Base-by-base conservation (phyloP, 1,140 invertebrate species). In the Drosophila subpulchrella region DNA sequence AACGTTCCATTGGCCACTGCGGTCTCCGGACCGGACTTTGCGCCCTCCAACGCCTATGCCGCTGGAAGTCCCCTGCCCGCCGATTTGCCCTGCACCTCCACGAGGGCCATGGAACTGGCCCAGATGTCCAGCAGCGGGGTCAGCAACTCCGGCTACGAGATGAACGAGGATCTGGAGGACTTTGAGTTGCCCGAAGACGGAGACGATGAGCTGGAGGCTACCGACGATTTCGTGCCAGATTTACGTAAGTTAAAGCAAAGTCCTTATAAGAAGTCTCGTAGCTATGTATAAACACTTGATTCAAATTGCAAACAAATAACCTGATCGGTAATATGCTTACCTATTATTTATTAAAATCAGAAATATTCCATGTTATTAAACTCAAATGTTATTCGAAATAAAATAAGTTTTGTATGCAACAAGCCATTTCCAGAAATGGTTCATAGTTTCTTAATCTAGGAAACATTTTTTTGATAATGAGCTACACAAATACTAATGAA, bases 11-110 rank as follows among this genome's bases (percentile, higher is more conserved):
- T 92, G 20, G 61, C 67, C 6, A 80, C 72, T 4, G 71, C 42
- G 56, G 59, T 32, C 0, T 32, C 34, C 17, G 60, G 54, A n/a
- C 60, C 39, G 13, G 73, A 72, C 30, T 68, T 68, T 8, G 27
- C 41, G 13, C 24, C 60, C 5, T 27, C 10, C 13, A 48, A 51
- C 15, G 20, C 59, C 32, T 51, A 54, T 4, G 8, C 75, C 6
- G 34, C 46, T 8, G 57, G 54, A 32, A 62, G 65, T 6, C 71
- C 80, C 4, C 47, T 74, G 5, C 73, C 75, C 3, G 46, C 55
- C 15, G 89, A 92, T n/a, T 48, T 91, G 53, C 84, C 89, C 4
- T 75, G 85, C 50, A 90, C 90, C 12, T 88, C 91, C 11, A 72
- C 79, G 1, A 47, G 84, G 10, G 84, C 84, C 46, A 79, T 90